Base-by-base conservation (phyloP, 2,113 vertebrate genomes). In the Eudyptes chrysolophus region DNA sequence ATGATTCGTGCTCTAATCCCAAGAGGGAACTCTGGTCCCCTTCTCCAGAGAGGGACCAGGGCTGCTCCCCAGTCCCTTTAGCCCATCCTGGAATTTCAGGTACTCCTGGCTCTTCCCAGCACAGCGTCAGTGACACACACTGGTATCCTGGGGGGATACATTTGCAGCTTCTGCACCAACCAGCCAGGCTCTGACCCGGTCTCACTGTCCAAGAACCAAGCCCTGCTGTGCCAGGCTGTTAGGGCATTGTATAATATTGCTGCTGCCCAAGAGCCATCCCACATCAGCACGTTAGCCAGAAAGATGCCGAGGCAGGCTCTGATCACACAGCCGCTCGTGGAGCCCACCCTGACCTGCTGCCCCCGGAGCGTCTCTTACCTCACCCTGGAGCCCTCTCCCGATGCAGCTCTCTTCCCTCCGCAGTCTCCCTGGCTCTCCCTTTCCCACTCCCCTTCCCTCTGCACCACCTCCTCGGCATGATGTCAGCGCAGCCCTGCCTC, bases 401-500 rank as follows among this genome's bases (percentile, higher is more conserved):
- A 6, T 16, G 90, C 81, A 57, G 90, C 34, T 29, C 58, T 70
- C 25, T 54, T 15, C 88, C 65, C 85, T 55, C 58, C 38, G 94
- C 97, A 97, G 82, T 91, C 94, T 84, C 78, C 92, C 68, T 21
- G 36, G 65, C 87, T 93, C 92, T 87, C 83, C 79, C 62, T 58
- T 74, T 40, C 95, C 82, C 90, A 66, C 72, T 54, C 74, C 51
- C 75, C 52, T 61, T 85, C 66, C 68, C 90, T 68, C 94, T 76
- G 89, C 60, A 4, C 84, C 71, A 74, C 92, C 92, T 87, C 82
- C 92, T 61, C 21, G 36, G 7, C 5, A 62, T 97, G 95, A 96
- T 96, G 95, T 97, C 95, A 97, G 87, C 82, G 8, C 72, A 36
- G 87, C 69, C 90, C 89, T 44, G 90, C 94, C 94, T 89, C 84